phyloP scores from a whole-genome alignment of 2,888 invertebrate genomes.

The Cremastinae sp. region DNA sequence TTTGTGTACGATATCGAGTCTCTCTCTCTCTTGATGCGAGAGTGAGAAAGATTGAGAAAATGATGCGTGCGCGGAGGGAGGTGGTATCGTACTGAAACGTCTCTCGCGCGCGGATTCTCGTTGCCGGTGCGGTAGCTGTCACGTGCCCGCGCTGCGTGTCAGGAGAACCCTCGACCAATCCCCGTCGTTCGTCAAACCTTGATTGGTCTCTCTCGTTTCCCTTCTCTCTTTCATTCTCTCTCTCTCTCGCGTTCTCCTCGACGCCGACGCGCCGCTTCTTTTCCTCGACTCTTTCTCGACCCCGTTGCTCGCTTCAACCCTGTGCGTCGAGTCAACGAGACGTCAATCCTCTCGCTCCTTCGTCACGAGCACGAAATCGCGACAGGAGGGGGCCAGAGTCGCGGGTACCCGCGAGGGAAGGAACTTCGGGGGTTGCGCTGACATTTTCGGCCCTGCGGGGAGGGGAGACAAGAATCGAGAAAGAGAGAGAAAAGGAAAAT shows the following conservation, averaged over 20 bases:
- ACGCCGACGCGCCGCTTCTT: slow-evolving; percentile 60
- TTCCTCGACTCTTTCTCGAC: slow-evolving; percentile 79
- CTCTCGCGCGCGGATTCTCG: slow-evolving; percentile 74
- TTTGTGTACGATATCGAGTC: slow-evolving; percentile 28
- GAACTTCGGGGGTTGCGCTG: slow-evolving; percentile 53
- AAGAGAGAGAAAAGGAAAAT: slow-evolving; percentile 68
- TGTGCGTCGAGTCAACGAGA: slow-evolving; percentile 55
- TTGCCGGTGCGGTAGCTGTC: slow-evolving; percentile 80
- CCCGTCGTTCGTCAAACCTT: slow-evolving; percentile 82
- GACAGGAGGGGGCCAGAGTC: not conserved
- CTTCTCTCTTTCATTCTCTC: slow-evolving; percentile 34
- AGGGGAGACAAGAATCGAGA: slow-evolving; percentile 44
- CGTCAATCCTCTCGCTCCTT: slow-evolving; percentile 49
- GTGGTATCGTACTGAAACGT: slow-evolving; percentile 80
- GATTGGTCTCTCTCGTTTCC: slow-evolving; percentile 82
- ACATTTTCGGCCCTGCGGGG: slow-evolving; percentile 36
- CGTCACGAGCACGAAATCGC: slow-evolving; percentile 36
- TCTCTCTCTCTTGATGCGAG: slow-evolving; percentile 59
- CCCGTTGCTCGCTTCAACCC: slow-evolving; percentile 69
- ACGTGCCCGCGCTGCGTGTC: slow-evolving; percentile 81
- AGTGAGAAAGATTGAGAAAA: slow-evolving; percentile 69
- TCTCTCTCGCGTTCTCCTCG: slow-evolving; percentile 41
- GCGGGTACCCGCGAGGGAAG: slow-evolving; percentile 31
- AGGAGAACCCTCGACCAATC: slow-evolving; percentile 80
- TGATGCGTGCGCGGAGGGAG: slow-evolving; percentile 80